Conservation (phyloP, 2,113 vertebrate species). For the Poecile atricapillus region DNA sequence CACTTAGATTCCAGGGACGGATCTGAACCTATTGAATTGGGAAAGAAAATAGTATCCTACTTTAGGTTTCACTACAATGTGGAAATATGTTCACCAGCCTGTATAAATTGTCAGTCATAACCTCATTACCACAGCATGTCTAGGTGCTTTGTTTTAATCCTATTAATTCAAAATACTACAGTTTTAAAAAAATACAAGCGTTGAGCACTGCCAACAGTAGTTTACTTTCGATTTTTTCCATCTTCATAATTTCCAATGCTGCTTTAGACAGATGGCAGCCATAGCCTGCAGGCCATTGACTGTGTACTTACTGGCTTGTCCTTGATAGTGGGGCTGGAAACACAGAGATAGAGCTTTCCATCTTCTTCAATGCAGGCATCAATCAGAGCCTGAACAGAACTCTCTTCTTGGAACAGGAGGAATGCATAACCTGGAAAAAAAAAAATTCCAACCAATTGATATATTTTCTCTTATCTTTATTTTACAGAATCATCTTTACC, state of each 20-base stretch:
- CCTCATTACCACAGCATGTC: background rate
- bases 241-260: background rate
- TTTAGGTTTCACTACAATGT: background rate
- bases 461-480: background rate
- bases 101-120: background rate
- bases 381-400: slow-evolving; percentile 94
- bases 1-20: slow-evolving; percentile 95
- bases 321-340: slow-evolving; percentile 98
- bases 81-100: background rate
- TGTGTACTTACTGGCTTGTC: slow-evolving; percentile 93
- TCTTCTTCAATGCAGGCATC: slow-evolving; percentile 98
- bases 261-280: slow-evolving; percentile 25
- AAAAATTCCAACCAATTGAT: background rate
- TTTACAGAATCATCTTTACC: background rate
- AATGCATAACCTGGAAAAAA: slow-evolving; percentile 89
- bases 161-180: background rate
- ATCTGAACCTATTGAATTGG: slow-evolving; percentile 87
- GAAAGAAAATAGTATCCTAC: background rate
- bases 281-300: background rate
- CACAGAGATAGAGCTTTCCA: slow-evolving; percentile 95
- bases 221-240: slow-evolving; percentile 17
- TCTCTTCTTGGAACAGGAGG: slow-evolving; percentile 98
- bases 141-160: background rate
- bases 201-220: background rate
- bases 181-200: background rate